phyloP scores from a whole-genome alignment of 2,797 vertebrate species.

The Galaxias olidus region DNA sequence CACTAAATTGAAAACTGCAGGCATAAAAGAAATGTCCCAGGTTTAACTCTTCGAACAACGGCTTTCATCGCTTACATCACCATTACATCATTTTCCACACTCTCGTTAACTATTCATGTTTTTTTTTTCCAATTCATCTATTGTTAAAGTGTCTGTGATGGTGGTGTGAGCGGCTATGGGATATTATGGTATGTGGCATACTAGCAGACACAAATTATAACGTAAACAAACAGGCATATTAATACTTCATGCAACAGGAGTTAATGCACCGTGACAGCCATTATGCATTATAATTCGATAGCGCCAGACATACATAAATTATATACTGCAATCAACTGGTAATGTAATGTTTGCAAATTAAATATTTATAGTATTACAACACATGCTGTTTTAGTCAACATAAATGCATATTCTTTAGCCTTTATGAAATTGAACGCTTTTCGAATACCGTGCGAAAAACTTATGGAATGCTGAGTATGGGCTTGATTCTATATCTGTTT shows the following conservation, averaged over 20 bases:
- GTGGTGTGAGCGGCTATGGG: slow-evolving; percentile 43
- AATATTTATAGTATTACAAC: too few relatives aligned
- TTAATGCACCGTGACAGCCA: slow-evolving; percentile 28
- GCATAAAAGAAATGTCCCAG: neutral
- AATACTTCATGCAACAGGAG: slow-evolving; percentile 30
- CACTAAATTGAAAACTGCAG: too few relatives aligned
- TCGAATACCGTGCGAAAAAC: too few relatives aligned
- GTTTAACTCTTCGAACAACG: neutral
- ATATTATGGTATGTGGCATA: slow-evolving; percentile 21
- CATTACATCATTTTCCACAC: slow-evolving; percentile 24
- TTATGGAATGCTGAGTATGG: too few relatives aligned
- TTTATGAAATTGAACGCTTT: too few relatives aligned
- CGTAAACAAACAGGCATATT: slow-evolving; percentile 36
- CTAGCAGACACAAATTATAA: slow-evolving; percentile 36
- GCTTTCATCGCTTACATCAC: slow-evolving; percentile 1
- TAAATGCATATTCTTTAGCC: too few relatives aligned
- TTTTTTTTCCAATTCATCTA: slow-evolving; percentile 45
- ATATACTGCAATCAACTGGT: neutral
- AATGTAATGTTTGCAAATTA: too few relatives aligned
- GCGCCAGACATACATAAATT: slow-evolving; percentile 31
- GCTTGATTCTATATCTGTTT: too few relatives aligned
- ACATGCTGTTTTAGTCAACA: too few relatives aligned
- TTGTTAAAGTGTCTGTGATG: slow-evolving; percentile 55
- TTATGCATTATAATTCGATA: slow-evolving; percentile 47
- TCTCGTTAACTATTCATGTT: slow-evolving; percentile 60